Percentiles rank a stretch among this genome's conserved stretches.
phyloP scores from a whole-genome alignment of 2,113 vertebrate species.

The Heteronetta atricapilla region DNA sequence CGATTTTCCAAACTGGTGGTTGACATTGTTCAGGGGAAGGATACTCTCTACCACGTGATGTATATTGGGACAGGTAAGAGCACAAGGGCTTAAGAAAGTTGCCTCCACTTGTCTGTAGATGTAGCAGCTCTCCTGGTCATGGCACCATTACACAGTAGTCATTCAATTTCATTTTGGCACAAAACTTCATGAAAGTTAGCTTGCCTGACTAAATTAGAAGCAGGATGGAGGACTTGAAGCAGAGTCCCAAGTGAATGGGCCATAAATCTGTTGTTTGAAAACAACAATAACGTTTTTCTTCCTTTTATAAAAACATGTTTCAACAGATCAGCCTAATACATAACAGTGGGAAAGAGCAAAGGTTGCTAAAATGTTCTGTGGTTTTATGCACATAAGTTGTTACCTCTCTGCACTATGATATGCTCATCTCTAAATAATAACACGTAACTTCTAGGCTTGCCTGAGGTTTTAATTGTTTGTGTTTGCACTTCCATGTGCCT shows the following conservation, averaged over 20 bases:
- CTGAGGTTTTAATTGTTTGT: not conserved
- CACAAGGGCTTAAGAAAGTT: not conserved
- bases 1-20: slow-evolving; percentile 95
- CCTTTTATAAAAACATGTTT: not conserved
- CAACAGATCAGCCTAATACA: not conserved
- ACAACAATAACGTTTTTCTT: not conserved
- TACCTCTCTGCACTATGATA: not conserved
- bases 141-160: not conserved
- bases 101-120: not conserved
- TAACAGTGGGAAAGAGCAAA: not conserved
- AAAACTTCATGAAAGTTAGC: not conserved
- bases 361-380: not conserved
- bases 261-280: slow-evolving; percentile 25
- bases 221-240: not conserved
- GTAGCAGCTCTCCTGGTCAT: rapidly evolving
- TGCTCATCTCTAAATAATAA: not conserved
- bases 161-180: not conserved
- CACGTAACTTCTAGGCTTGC: not conserved
- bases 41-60: slow-evolving; percentile 94
- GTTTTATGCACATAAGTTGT: not conserved
- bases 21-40: slow-evolving; percentile 96
- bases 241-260: not conserved
- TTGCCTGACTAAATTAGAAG: slow-evolving; percentile 25
- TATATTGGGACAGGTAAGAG: slow-evolving; percentile 94
- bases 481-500: not conserved